Conservation (phyloP, 2,113 vertebrate genomes). For the Psettodes erumei region DNA sequence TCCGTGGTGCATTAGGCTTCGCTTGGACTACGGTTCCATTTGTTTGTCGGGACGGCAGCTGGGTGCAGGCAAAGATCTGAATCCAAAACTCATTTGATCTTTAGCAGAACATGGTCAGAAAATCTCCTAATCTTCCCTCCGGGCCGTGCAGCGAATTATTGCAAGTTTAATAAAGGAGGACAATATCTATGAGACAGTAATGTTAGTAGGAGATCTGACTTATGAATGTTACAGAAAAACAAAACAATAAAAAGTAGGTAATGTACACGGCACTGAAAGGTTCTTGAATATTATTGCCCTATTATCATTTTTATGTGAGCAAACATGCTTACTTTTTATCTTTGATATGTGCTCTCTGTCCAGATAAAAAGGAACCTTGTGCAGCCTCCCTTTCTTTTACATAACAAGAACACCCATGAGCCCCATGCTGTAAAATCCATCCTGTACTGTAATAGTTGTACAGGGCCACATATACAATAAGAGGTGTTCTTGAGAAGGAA, state of each 20-base stretch:
- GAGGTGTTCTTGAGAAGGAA: background rate
- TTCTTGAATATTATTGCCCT: background rate
- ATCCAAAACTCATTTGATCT: constrained; percentile 60
- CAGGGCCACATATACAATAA: background rate
- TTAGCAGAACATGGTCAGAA: constrained; percentile 26
- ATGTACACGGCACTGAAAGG: constrained; percentile 3
- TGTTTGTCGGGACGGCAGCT: constrained; percentile 67
- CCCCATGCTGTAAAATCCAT: background rate
- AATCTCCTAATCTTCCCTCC: constrained; percentile 5
- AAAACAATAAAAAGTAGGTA: background rate
- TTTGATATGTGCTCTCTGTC: background rate
- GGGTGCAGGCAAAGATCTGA: constrained; percentile 38
- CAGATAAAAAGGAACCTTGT: constrained; percentile 5
- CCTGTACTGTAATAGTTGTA: background rate
- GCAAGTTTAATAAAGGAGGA: constrained; percentile 10
- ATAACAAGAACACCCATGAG: constrained; percentile 1
- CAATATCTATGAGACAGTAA: background rate
- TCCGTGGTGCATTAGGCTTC: constrained; percentile 78
- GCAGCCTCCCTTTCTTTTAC: background rate
- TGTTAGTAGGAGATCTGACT: background rate
- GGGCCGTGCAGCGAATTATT: constrained; percentile 1
- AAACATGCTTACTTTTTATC: background rate
- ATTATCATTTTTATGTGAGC: background rate
- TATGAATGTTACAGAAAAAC: constrained; percentile 9
- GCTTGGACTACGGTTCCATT: constrained; percentile 63